These are phyloP conservation scores for Portunus trituberculatus DNA, from an alignment of 1,140 invertebrate species.

Conservation along the genomic window DNA sequence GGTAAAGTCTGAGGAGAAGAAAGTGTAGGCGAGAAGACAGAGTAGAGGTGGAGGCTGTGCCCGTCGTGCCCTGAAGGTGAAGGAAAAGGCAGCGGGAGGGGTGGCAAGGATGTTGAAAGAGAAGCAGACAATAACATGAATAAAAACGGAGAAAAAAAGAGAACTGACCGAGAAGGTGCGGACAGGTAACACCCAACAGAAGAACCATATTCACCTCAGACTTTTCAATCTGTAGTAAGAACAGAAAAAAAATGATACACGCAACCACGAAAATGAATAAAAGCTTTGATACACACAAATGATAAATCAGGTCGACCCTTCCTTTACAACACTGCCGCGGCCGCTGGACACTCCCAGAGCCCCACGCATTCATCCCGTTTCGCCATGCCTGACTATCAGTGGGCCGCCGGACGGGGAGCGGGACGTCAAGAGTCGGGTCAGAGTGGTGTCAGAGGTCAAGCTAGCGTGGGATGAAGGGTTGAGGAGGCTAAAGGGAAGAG, in stretches of 20 bases:
- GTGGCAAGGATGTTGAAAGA: not conserved
- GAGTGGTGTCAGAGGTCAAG: not conserved
- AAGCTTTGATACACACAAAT: slow-evolving; percentile 46
- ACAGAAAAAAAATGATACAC: no score
- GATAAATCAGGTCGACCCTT: not conserved
- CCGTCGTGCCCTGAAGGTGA: not conserved
- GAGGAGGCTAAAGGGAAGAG: not conserved
- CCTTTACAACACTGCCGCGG: not conserved
- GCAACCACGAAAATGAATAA: no score
- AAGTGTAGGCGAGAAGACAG: no score
- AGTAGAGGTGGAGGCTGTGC: no score
- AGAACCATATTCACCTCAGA: not conserved
- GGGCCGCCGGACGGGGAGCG: not conserved
- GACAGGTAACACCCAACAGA: not conserved
- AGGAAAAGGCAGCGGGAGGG: not conserved
- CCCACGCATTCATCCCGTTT: not conserved
- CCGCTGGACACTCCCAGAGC: not conserved
- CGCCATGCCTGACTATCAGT: not conserved
- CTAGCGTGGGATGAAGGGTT: slow-evolving; percentile 9
- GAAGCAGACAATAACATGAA: not conserved
- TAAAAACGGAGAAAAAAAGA: not conserved
- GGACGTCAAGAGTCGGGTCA: not conserved
- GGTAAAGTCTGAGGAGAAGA: not conserved
- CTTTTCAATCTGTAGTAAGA: no score
- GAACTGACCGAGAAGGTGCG: not conserved